A percentile compares a stretch with the other conserved stretches of the same genome.
Conservation (phyloP, 2,113 vertebrate species). For the Clarias macrocephalus region DNA sequence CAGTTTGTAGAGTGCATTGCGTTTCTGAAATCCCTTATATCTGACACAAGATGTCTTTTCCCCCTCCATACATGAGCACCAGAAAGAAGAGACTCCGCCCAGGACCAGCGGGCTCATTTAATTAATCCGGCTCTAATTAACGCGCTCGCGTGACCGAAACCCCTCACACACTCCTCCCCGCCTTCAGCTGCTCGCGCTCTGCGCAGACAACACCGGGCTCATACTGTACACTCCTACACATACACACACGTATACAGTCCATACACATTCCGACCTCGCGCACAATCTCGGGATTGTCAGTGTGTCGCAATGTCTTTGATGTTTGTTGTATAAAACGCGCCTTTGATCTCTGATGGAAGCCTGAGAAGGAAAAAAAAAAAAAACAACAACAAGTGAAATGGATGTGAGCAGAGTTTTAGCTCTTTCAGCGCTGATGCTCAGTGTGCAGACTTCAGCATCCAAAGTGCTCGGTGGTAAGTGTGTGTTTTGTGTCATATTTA, state of each 20-base stretch:
- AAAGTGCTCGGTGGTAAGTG: conserved; percentile 55
- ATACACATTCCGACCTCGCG: no score
- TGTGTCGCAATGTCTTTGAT: not conserved
- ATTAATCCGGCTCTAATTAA: not conserved
- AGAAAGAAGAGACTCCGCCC: not conserved
- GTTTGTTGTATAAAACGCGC: not conserved
- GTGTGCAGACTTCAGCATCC: conserved; percentile 37
- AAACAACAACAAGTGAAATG: conserved; percentile 42
- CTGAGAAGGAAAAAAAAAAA: not conserved
- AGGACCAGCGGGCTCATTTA: not conserved
- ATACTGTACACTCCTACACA: not conserved
- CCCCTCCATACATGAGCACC: no score
- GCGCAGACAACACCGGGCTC: not conserved
- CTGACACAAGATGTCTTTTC: not conserved
- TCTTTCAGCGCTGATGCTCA: conserved; percentile 38
- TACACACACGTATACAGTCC: not conserved
- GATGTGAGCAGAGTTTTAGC: conserved; percentile 42
- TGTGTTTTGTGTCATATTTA: not conserved
- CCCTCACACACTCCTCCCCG: conserved; percentile 7
- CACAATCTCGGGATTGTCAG: not conserved
- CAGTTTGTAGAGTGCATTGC: not conserved
- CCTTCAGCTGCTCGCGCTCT: not conserved
- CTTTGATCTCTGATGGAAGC: not conserved
- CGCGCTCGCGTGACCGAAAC: not conserved
- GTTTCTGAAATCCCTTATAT: not conserved